Evolutionary conservation across 1,140 invertebrate species (phyloP), one percentile per base, ranked within the genome.

Genomic region (Papilio dardanus): DNA sequence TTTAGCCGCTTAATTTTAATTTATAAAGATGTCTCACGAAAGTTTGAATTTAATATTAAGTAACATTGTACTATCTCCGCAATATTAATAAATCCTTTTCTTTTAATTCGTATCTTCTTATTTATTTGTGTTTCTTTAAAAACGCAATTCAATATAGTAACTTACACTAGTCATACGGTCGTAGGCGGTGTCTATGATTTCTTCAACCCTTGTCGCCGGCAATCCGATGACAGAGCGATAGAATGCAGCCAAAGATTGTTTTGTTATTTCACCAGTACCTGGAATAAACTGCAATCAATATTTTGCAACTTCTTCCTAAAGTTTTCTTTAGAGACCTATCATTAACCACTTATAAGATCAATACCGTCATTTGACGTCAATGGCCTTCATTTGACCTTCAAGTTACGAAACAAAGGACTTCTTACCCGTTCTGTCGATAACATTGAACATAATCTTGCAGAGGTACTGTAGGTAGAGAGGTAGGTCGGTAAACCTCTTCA

Each of bases 381-480:
- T 2, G 8, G 35, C 10, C 35, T 8, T 37, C 7, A 37, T 8
- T 8, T 37, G 1, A 35, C 10, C 10, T 35, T 8, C 2, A 10
- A 31, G 37, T 58, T 24, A n/a, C 6, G 31, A 5, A 50, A 50
- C 19, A 75, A 19, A 40, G 33, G 7, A 19, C 28, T 30, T 67
- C 91, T 93, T 88, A 96, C 95, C 94, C 78, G 93, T 94, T 92
- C 94, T 95, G 83, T 96, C 96, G 69, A 96, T 95, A 19, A 96
- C 95, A 84, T 95, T 95, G 86, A 96, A 96, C 42, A 96, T 86
- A 77, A 96, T 95, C 91, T 96, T 96, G 77, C 95, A 95, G 74
- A 96, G 94, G 85, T 96, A 96, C 84, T 96, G 96, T 10, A 96
- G 87, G 94, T 96, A 96, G 2, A 96, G 91, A 0, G 96, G 96